phyloP scores from a whole-genome alignment of 2,797 vertebrate genomes.

The Hoplostethus mediterraneus region DNA sequence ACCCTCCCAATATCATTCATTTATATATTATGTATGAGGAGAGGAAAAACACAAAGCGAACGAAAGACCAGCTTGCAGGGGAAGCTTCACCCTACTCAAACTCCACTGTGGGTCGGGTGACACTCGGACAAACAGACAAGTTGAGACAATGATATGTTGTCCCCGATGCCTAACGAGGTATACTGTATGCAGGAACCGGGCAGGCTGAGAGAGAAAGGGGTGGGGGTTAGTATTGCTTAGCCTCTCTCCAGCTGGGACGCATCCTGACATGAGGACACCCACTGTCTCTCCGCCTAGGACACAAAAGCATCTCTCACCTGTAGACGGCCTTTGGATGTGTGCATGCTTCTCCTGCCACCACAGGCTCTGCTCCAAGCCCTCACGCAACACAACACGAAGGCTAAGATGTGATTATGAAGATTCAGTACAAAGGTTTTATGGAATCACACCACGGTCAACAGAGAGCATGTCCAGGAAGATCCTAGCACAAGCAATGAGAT shows the following conservation, averaged over 20 bases:
- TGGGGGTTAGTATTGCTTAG: slow-evolving; percentile 83
- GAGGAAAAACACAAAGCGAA: slow-evolving; percentile 32
- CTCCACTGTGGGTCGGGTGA: slow-evolving; percentile 45
- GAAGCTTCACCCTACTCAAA: slow-evolving; percentile 24
- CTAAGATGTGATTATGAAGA: slow-evolving; percentile 68
- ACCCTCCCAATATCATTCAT: slow-evolving; percentile 23
- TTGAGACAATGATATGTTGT: slow-evolving; percentile 84
- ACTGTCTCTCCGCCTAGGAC: slow-evolving; percentile 48
- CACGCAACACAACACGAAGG: slow-evolving; percentile 58
- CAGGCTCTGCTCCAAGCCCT: slow-evolving; percentile 36
- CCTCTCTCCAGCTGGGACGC: slow-evolving; percentile 66
- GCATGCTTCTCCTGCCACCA: slow-evolving; percentile 44
- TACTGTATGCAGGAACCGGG: slow-evolving; percentile 74
- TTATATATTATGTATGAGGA: slow-evolving; percentile 12
- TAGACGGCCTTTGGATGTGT: slow-evolving; percentile 55
- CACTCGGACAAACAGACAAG: slow-evolving; percentile 66
- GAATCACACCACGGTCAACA: slow-evolving; percentile 49
- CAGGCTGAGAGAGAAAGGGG: slow-evolving; percentile 68
- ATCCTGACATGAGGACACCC: slow-evolving; percentile 62
- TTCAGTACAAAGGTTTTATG: slow-evolving; percentile 66
- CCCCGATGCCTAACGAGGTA: slow-evolving; percentile 78
- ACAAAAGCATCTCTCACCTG: slow-evolving; percentile 8
- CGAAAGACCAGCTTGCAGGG: slow-evolving; percentile 33
- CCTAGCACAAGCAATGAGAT: slow-evolving; percentile 61
- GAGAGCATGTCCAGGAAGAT: slow-evolving; percentile 56